These are phyloP conservation scores for Galerucella nymphaeae DNA, from an alignment of 2,888 invertebrate genomes.

Conservation along the genomic window DNA sequence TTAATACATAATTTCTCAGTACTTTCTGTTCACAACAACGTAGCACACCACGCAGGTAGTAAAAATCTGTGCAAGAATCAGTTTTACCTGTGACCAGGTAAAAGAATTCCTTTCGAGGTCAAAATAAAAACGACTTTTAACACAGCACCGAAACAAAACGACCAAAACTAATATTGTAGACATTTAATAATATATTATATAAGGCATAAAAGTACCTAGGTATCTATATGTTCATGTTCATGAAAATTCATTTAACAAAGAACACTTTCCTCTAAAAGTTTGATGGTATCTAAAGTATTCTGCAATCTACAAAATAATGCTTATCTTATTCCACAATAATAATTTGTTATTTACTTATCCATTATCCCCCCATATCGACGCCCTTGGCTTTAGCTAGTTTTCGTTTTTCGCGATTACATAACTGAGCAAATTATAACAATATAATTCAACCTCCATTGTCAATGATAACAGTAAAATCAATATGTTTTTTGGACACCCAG, in stretches of 20 bases:
- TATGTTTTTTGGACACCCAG: too few relatives aligned
- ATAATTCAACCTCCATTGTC: too few relatives aligned
- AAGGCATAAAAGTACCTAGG: not conserved
- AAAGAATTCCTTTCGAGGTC: conserved; percentile 2
- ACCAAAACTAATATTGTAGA: not conserved
- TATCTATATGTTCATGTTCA: too few relatives aligned
- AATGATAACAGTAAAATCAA: too few relatives aligned
- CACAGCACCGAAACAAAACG: not conserved
- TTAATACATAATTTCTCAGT: not conserved
- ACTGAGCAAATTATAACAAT: too few relatives aligned
- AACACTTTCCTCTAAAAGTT: not conserved
- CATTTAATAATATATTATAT: conserved; percentile 3
- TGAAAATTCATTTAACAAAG: not conserved
- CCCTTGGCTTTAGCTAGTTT: too few relatives aligned
- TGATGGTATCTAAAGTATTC: not conserved
- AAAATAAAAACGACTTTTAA: not conserved
- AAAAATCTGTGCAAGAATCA: not conserved
- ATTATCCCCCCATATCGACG: too few relatives aligned
- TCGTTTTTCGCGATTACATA: too few relatives aligned
- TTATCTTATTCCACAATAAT: too few relatives aligned
- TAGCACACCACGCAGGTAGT: not conserved
- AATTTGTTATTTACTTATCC: too few relatives aligned
- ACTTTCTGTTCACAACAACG: not conserved
- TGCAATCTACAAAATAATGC: too few relatives aligned
- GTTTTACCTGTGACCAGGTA: conserved; percentile 6